These are phyloP conservation scores for Tolmerus cingulatus DNA, from an alignment of 2,888 invertebrate genomes.

Conservation along the genomic window DNA sequence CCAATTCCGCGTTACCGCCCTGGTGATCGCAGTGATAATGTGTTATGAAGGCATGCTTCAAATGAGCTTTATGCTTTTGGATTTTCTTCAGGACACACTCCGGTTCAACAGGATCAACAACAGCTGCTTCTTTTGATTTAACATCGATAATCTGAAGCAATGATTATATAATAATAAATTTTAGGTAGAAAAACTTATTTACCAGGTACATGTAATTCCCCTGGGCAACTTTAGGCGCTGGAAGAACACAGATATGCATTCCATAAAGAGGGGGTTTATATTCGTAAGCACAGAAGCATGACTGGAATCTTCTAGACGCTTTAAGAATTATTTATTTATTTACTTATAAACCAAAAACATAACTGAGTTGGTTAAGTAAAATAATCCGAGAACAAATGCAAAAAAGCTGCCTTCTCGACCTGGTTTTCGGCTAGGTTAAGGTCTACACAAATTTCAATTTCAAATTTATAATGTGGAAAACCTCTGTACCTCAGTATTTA, in stretches of 20 bases:
- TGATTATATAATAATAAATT: background rate
- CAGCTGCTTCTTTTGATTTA: constrained; percentile 81
- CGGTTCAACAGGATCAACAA: constrained; percentile 94
- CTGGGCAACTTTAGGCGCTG: constrained; percentile 74
- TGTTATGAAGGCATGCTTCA: constrained; percentile 89
- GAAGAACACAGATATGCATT: constrained; percentile 67
- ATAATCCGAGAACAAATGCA: background rate
- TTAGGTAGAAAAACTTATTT: constrained; percentile 52
- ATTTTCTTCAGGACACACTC: constrained; percentile 77
- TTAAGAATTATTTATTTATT: background rate
- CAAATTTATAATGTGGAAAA: background rate
- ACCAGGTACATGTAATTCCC: constrained; percentile 98
- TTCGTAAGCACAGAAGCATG: background rate
- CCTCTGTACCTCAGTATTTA: too few relatives aligned
- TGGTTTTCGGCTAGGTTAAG: background rate
- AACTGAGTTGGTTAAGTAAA: background rate
- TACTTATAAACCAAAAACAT: background rate
- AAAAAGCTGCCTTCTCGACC: background rate
- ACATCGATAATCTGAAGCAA: constrained; percentile 76
- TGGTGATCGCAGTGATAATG: constrained; percentile 91
- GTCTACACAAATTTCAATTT: background rate
- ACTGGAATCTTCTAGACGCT: background rate
- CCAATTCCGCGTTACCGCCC: constrained; percentile 83
- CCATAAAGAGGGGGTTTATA: background rate
- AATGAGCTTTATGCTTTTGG: constrained; percentile 72